phyloP scores from a whole-genome alignment of 2,113 vertebrate genomes.

The Heliornis fulica region DNA sequence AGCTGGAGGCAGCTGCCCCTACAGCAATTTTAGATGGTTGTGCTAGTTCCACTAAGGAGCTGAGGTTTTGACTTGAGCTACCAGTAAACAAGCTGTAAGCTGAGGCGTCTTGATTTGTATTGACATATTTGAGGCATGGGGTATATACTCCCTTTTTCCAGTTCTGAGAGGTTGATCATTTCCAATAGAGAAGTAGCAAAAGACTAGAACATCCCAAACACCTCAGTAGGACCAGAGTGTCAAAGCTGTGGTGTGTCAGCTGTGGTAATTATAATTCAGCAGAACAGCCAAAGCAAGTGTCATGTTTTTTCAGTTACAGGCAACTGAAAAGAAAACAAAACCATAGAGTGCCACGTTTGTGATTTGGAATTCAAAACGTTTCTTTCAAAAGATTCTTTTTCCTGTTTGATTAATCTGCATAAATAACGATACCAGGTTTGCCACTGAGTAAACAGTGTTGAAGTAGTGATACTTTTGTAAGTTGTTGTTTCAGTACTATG shows the following conservation, averaged over 20 bases:
- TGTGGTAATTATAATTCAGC: not conserved
- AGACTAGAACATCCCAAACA: not conserved
- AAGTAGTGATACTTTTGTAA: not conserved
- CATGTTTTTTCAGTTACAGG: slow-evolving; percentile 49
- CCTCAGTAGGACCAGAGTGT: not conserved
- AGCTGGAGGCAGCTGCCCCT: not conserved
- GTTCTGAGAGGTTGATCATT: not conserved
- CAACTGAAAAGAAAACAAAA: slow-evolving; percentile 62
- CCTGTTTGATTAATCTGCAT: slow-evolving; percentile 65
- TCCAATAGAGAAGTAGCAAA: not conserved
- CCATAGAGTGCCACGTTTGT: not conserved
- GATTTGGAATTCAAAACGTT: slow-evolving; percentile 44
- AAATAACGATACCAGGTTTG: slow-evolving; percentile 69
- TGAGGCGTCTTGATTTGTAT: not conserved
- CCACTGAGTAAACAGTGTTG: not conserved
- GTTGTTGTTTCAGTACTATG: slow-evolving; percentile 27
- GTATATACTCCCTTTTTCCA: not conserved
- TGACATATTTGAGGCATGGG: not conserved
- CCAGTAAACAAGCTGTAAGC: not conserved
- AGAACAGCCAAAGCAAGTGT: slow-evolving; percentile 8
- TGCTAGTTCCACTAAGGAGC: not conserved
- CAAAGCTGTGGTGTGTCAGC: not conserved
- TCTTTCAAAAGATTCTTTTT: slow-evolving; percentile 53
- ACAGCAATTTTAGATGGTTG: fast-evolving
- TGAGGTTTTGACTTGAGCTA: not conserved